Evolutionary conservation across 2,888 invertebrate species (phyloP), one percentile per base, ranked within the genome.

Genomic region (Rhamnusium bicolor): DNA sequence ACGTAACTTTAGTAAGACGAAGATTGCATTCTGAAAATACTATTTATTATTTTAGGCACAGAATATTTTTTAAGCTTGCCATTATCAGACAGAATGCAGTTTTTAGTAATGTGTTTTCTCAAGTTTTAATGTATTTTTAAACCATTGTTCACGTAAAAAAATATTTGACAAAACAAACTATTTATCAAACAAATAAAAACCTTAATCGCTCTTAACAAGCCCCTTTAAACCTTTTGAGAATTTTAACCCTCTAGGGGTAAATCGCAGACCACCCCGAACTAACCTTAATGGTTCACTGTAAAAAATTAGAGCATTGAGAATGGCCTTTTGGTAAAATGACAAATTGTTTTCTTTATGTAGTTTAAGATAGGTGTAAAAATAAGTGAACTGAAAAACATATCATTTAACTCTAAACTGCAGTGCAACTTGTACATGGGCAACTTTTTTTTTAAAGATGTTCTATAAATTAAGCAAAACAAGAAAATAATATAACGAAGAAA

Each of bases 121-220:
- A 74, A 74, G 74, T 67, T 72, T 56, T 69, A 63, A 69, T 54
- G 14, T 56, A 62, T 51, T 69, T 72, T 66, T 66, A 32, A 47
- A 47, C 75, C 72, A 75, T 80, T 80, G 71, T 75, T 54, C 14
- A 32, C 47, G 49, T 63, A 72, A 67, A 74, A 73, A 74, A 72
- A 70, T 72, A 77, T 77, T n/a, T n/a, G n/a, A 82, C 81, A 83
- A 82, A 82, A 84, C 81, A 83, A 80, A 82, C 81, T 78, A 84
- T 83, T 82, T 81, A 81, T 83, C 81, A 82, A 81, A 82, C 73
- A 76, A 78, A 80, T 71, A 72, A 72, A 75, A 75, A 70, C 72
- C 77, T 76, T 82, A 81, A 81, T 80, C 80, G 81, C 79, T 79
- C 80, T 81, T 77, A 79, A 80, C 80, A 75, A 75, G 80, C 80